phyloP scores from a whole-genome alignment of 2,888 invertebrate genomes.

The Mantis religiosa region DNA sequence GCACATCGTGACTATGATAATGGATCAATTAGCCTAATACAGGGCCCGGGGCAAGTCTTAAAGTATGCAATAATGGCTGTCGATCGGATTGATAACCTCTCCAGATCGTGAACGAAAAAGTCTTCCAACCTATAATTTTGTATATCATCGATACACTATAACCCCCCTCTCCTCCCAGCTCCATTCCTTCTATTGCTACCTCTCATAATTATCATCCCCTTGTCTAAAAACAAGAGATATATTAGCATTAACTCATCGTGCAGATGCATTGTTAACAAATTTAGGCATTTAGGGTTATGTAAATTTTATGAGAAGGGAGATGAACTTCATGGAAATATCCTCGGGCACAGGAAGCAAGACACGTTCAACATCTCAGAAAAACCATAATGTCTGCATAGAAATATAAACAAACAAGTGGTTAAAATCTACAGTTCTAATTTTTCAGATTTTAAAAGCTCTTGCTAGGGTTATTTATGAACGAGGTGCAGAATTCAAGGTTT shows the following conservation, averaged over 20 bases:
- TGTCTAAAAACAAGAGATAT: not conserved
- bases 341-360: not conserved
- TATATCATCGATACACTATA: not conserved
- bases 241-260: not conserved
- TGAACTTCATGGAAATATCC: not conserved
- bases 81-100: conserved; percentile 13
- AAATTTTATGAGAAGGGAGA: not conserved
- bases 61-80: conserved; percentile 24
- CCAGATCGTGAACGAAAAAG: conserved; percentile 22
- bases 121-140: conserved; percentile 23
- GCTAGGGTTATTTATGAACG: too few relatives aligned
- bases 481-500: too few relatives aligned
- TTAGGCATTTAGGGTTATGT: not conserved
- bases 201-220: not conserved
- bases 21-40: conserved; percentile 28
- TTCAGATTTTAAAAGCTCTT: too few relatives aligned
- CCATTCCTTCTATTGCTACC: not conserved
- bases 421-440: too few relatives aligned
- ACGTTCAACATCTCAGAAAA: not conserved
- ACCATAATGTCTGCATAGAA: not conserved
- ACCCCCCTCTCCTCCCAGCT: not conserved
- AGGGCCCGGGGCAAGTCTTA: conserved; percentile 10
- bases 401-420: too few relatives aligned
- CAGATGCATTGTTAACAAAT: not conserved
- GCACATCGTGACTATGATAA: conserved; percentile 22